These are phyloP conservation scores for Drosophila antonietae DNA, from an alignment of 2,888 invertebrate species.

Conservation along the genomic window DNA sequence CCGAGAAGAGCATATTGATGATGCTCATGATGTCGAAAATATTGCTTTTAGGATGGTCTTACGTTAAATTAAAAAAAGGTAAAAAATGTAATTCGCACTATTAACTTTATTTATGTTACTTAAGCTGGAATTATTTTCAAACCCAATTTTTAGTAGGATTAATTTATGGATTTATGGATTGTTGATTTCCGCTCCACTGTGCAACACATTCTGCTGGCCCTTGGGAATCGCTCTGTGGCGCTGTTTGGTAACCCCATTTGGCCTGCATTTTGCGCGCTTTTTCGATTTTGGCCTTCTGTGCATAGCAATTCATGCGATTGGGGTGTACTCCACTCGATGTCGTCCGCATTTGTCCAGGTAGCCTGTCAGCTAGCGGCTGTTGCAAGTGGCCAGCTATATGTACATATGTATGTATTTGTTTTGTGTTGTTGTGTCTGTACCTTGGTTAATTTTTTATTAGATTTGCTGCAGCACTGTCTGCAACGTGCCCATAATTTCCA, in stretches of 20 bases:
- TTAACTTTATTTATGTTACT: too few species aligned
- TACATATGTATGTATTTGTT: neutral
- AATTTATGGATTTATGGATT: neutral
- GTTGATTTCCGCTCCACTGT: slow-evolving; percentile 21
- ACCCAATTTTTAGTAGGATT: neutral
- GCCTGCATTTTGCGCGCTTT: slow-evolving; percentile 77
- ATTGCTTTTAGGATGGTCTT: too few species aligned
- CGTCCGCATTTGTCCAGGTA: slow-evolving; percentile 24
- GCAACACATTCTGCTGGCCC: slow-evolving; percentile 29
- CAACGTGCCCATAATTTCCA: slow-evolving; percentile 52
- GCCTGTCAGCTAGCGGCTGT: slow-evolving; percentile 3
- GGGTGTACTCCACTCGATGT: slow-evolving; percentile 39
- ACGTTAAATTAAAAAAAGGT: too few species aligned
- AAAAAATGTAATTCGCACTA: too few species aligned
- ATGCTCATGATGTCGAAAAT: too few species aligned
- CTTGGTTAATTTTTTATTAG: slow-evolving; percentile 65
- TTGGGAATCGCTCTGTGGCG: slow-evolving; percentile 60
- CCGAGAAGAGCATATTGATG: too few species aligned
- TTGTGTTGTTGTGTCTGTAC: slow-evolving; percentile 10
- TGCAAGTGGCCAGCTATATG: slow-evolving; percentile 44
- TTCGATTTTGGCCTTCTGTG: slow-evolving; percentile 67
- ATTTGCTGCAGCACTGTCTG: slow-evolving; percentile 60
- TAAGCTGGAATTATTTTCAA: too few species aligned
- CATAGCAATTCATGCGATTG: slow-evolving; percentile 47
- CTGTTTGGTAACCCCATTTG: slow-evolving; percentile 74